Percentiles rank a stretch among this genome's conserved stretches.
phyloP scores from a whole-genome alignment of 2,113 vertebrate species.

The Mus pahari region DNA sequence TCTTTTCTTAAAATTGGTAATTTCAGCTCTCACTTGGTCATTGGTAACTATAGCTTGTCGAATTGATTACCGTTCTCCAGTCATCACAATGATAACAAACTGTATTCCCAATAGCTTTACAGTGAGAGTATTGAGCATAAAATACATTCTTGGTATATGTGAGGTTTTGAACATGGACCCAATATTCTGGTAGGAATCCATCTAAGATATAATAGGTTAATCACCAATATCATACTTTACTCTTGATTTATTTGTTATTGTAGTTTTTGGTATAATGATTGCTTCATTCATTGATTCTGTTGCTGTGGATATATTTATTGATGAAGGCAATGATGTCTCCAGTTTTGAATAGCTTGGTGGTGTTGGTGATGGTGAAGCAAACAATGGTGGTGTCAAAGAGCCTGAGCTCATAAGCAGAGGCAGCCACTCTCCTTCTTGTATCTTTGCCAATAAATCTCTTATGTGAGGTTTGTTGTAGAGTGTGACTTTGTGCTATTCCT shows the following conservation, averaged over 20 bases:
- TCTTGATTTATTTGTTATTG: background rate
- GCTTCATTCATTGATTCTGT: background rate
- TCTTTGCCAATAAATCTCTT: background rate
- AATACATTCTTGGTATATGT: background rate
- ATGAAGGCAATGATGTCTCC: background rate
- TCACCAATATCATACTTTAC: background rate
- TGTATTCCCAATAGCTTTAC: background rate
- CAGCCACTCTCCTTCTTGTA: background rate
- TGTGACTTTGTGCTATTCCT: background rate
- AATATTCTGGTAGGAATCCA: background rate
- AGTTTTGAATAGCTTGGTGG: background rate
- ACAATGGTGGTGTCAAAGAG: background rate
- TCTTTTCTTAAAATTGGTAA: background rate
- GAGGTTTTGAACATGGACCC: background rate
- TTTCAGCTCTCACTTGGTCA: background rate
- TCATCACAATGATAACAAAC: background rate
- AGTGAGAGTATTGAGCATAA: background rate
- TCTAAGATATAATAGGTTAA: background rate
- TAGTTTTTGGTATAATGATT: background rate
- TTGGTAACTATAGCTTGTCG: background rate
- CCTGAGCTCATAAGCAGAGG: background rate
- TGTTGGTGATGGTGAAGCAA: background rate
- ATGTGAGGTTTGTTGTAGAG: background rate
- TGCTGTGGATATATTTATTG: background rate
- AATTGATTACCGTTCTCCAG: background rate